phyloP scores from a whole-genome alignment of 30 jellyfish, hydroid and myxozoan genomes.

The Hydractinia echinata region DNA sequence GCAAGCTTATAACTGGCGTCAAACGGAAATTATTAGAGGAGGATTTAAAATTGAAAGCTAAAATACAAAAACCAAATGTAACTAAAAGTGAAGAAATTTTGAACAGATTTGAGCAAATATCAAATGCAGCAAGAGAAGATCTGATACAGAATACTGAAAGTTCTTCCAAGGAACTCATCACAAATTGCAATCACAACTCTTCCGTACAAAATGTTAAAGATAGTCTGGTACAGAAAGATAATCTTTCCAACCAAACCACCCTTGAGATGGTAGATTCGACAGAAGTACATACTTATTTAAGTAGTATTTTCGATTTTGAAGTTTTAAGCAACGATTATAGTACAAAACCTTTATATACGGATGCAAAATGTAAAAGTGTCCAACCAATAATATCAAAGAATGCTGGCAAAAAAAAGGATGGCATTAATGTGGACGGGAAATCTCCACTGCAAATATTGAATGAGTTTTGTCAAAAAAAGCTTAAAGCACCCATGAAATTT shows the following conservation, averaged over 20 bases:
- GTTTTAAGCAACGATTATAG: neutral
- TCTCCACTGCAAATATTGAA: constrained; percentile 45
- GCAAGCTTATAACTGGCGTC: neutral
- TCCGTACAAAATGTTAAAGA: too few relatives aligned
- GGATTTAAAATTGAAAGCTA: too few relatives aligned
- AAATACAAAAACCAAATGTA: too few relatives aligned
- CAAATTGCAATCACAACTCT: too few relatives aligned
- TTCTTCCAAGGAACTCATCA: too few relatives aligned
- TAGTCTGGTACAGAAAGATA: too few relatives aligned
- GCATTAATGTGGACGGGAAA: constrained; percentile 26
- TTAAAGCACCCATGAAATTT: constrained; percentile 35
- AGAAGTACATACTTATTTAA: neutral
- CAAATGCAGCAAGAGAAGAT: too few relatives aligned
- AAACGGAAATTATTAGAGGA: neutral
- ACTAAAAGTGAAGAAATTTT: too few relatives aligned
- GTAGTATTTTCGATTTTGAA: neutral
- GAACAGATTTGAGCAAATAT: too few relatives aligned
- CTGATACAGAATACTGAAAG: too few relatives aligned
- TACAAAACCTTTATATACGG: neutral
- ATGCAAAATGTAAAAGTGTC: neutral
- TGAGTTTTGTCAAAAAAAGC: constrained; percentile 45
- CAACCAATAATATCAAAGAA: neutral
- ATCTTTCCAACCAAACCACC: too few relatives aligned
- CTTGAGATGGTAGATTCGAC: too few relatives aligned
- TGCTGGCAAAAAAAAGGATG: neutral